Evolutionary conservation across 2,888 invertebrate species (phyloP).

Genomic region (Molorchus minor): DNA sequence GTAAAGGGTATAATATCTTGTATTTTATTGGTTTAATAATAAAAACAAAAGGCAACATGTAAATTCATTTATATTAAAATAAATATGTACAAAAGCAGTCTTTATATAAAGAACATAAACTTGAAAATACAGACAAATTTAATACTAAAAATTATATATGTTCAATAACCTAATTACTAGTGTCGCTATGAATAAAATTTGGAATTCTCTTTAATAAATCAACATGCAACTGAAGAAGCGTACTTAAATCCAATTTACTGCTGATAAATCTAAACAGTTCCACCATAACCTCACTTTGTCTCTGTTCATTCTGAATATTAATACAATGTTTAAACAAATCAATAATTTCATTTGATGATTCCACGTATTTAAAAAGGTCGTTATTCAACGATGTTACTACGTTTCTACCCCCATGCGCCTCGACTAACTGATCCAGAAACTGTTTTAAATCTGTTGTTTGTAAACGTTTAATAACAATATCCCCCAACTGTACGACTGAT

Average conservation of each 20-base stretch:
- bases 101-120: slow-evolving; percentile 19
- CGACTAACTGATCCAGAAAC: slow-evolving; percentile 28
- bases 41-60: neutral
- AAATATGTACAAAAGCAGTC: slow-evolving; percentile 36
- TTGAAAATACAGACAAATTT: neutral
- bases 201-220: slow-evolving; percentile 41
- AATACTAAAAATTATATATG: neutral
- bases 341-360: slow-evolving; percentile 22
- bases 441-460: slow-evolving; percentile 28
- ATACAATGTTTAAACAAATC: slow-evolving; percentile 26
- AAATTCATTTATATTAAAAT: slow-evolving; percentile 15
- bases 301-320: slow-evolving; percentile 23
- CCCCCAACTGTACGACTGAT: slow-evolving; percentile 38
- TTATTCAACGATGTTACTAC: neutral
- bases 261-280: slow-evolving; percentile 44
- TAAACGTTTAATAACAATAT: slow-evolving; percentile 36
- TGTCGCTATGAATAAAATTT: neutral
- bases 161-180: neutral
- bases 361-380: slow-evolving; percentile 2
- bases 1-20: no score
- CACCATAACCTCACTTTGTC: slow-evolving; percentile 34
- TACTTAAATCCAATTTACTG: slow-evolving; percentile 34
- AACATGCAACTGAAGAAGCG: slow-evolving; percentile 37
- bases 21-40: no score
- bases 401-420: neutral